phyloP scores from a whole-genome alignment of 2,797 vertebrate genomes.

The Enteromius unitaeniatus region DNA sequence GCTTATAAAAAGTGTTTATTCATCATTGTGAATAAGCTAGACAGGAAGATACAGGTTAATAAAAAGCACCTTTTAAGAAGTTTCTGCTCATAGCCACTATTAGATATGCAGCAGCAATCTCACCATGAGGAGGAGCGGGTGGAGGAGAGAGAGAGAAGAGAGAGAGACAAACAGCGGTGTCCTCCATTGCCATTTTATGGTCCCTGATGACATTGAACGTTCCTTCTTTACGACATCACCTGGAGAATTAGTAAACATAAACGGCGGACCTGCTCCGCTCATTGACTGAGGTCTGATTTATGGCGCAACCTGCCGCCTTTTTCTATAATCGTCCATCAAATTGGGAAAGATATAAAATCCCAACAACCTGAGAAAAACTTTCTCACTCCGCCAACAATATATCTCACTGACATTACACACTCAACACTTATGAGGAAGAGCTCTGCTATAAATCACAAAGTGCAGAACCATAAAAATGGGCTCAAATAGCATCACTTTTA shows the following conservation, averaged over 20 bases:
- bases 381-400: constrained; percentile 57
- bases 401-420: constrained; percentile 63
- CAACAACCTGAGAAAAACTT: constrained; percentile 62
- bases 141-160: not conserved
- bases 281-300: constrained; percentile 60
- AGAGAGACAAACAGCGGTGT: constrained; percentile 26
- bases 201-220: constrained; percentile 57
- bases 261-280: constrained; percentile 45
- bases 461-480: constrained; percentile 60
- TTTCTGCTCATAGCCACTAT: constrained; percentile 40
- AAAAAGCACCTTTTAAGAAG: constrained; percentile 52
- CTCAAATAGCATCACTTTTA: constrained; percentile 57
- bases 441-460: constrained; percentile 60
- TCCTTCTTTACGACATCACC: constrained; percentile 58
- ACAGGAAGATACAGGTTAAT: constrained; percentile 48
- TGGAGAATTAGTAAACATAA: constrained; percentile 62
- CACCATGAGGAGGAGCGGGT: not conserved
- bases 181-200: constrained; percentile 47
- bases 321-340: constrained; percentile 66
- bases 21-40: constrained; percentile 46
- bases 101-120: constrained; percentile 47
- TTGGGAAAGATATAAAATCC: constrained; percentile 56
- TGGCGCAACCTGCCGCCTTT: constrained; percentile 52
- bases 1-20: constrained; percentile 42
- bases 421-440: constrained; percentile 58